These are phyloP conservation scores for Neosilurus hyrtlii DNA, from an alignment of 2,797 vertebrate genomes.

Conservation along the genomic window DNA sequence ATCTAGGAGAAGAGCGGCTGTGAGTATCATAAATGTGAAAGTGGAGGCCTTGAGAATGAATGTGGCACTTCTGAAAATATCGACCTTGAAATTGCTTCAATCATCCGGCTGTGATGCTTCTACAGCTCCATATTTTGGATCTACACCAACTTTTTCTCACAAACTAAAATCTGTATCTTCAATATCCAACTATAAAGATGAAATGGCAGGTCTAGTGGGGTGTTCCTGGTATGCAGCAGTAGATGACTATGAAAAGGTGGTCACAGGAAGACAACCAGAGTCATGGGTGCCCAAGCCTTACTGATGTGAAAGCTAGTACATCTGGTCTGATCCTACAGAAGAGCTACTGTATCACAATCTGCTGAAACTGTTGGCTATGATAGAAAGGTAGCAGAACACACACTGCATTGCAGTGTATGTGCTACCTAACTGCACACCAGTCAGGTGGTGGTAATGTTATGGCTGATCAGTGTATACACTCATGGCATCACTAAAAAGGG, in stretches of 20 bases:
- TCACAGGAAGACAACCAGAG: too few species aligned
- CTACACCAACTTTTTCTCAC: slow-evolving; percentile 14
- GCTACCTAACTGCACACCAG: too few species aligned
- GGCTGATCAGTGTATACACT: not conserved
- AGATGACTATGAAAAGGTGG: too few species aligned
- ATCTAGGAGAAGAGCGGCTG: slow-evolving; percentile 1
- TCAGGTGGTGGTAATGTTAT: too few species aligned
- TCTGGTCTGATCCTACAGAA: too few species aligned
- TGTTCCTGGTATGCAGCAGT: too few species aligned
- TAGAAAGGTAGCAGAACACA: too few species aligned
- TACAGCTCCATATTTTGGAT: not conserved
- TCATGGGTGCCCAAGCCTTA: too few species aligned
- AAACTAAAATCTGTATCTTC: not conserved
- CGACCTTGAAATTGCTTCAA: slow-evolving; percentile 36
- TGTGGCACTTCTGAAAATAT: slow-evolving; percentile 18
- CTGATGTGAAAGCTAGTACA: too few species aligned
- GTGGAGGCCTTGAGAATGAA: slow-evolving; percentile 6
- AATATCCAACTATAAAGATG: not conserved
- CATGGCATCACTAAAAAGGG: not conserved
- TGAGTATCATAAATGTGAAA: slow-evolving; percentile 25
- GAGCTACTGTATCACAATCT: too few species aligned
- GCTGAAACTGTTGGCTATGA: too few species aligned
- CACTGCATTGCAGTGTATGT: too few species aligned
- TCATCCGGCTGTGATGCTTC: slow-evolving; percentile 18
- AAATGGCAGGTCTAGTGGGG: not conserved